A percentile compares a stretch with the other conserved stretches of the same genome.
These are phyloP conservation scores for Phasia obesa DNA, from an alignment of 2,888 invertebrate species.

Conservation along the genomic window DNA sequence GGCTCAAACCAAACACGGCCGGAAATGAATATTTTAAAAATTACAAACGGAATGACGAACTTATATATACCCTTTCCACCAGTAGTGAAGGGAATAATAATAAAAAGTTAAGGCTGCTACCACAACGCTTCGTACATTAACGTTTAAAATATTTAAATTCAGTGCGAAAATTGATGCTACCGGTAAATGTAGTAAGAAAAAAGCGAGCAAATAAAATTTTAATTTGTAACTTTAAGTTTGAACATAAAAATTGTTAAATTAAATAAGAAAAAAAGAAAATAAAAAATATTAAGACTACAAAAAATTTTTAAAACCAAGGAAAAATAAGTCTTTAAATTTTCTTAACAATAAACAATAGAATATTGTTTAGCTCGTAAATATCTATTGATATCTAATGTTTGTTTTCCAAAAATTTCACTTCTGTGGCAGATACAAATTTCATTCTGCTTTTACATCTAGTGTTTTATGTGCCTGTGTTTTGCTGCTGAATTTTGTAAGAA, in stretches of 20 bases:
- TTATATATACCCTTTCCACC: too few relatives aligned
- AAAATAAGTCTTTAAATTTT: neutral
- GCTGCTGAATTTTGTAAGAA: constrained; percentile 16
- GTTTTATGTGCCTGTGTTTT: constrained; percentile 34
- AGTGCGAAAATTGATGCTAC: constrained; percentile 64
- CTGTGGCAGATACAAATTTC: neutral
- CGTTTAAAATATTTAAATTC: constrained; percentile 47
- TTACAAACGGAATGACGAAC: too few relatives aligned
- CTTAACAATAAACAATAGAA: constrained; percentile 2
- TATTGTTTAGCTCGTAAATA: constrained; percentile 17
- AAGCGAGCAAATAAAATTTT: constrained; percentile 6
- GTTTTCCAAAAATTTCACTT: neutral
- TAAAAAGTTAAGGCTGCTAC: constrained; percentile 47
- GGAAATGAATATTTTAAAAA: too few relatives aligned
- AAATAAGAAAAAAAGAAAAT: neutral
- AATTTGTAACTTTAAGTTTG: neutral
- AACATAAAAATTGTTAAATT: neutral
- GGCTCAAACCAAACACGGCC: too few relatives aligned
- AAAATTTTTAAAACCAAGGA: neutral
- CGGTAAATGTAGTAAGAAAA: constrained; percentile 53
- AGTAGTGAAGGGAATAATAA: too few relatives aligned
- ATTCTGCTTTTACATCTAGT: neutral
- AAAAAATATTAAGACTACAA: neutral
- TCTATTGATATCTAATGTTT: constrained; percentile 16
- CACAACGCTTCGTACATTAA: constrained; percentile 43